Base-by-base conservation (phyloP, 2,797 vertebrate species). In the Sciaenops ocellatus region DNA sequence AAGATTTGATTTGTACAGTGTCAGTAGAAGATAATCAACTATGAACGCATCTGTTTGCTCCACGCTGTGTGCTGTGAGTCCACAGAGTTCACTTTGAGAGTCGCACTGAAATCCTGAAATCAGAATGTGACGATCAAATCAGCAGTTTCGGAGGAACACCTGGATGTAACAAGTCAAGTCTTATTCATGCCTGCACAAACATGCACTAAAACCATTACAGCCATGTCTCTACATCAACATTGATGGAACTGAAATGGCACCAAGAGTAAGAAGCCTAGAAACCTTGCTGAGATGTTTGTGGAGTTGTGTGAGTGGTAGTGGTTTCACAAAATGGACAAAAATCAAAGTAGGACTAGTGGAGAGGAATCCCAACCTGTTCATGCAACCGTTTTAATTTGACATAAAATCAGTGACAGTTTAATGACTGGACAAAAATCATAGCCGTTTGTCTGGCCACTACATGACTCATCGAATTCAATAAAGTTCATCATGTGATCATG, bases 231-330 rank as follows among this genome's bases (percentile, higher is more conserved):
- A 3, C 24, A 55, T 20, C 24, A 20, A 38, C 22, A 50, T 16
- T 28, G 24, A 51, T 17, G 20, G 42, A 30, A 22, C 28, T 20
- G 20, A 67, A 68, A 86, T 87, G 83, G 79, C 91, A 86, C 80
- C 28, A 26, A 67, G 17, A 64, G 34, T 66, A 8, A 63, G 18
- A 61, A 69, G 52, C 50, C 18, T 20, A 12, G 8, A 34, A 24
- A 54, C 10, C 15, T 60, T 46, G 4, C 1, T 20, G 28, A 11
- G 28, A 7, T 17, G 38, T 5, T 17, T 44, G 50, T 48, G 44
- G 26, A 69, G 52, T 4, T 81, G 30, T 48, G 51, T 61, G 30
- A 44, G 52, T 61, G 6, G 24, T 91, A 88, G 89, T 89, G 89
- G 85, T 90, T 89, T 85, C 52, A 74, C 46, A 62, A 60, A 70